These are phyloP conservation scores for Aselliscus stoliczkanus DNA, from an alignment of 2,797 vertebrate genomes.

Conservation along the genomic window DNA sequence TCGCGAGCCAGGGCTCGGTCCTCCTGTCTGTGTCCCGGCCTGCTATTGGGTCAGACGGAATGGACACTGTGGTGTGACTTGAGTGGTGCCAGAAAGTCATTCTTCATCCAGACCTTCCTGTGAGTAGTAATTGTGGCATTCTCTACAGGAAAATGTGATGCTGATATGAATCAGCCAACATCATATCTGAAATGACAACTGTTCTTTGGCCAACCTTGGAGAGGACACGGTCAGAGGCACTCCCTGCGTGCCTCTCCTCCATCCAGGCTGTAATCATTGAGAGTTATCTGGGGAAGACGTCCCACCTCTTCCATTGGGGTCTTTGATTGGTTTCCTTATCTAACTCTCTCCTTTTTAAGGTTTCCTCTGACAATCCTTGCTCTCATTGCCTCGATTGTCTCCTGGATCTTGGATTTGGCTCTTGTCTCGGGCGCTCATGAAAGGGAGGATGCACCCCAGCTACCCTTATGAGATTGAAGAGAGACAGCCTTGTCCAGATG, in stretches of 20 bases:
- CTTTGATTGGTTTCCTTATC: neutral
- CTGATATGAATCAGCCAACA: neutral
- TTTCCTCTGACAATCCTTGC: neutral
- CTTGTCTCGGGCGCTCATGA: neutral
- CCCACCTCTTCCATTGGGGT: neutral
- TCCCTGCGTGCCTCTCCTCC: neutral
- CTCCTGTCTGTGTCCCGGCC: neutral
- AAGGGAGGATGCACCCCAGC: rapidly evolving
- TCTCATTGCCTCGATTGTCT: neutral
- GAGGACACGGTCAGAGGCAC: neutral
- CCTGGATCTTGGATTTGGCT: neutral
- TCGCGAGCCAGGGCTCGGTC: rapidly evolving
- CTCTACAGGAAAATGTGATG: neutral
- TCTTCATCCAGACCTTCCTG: neutral
- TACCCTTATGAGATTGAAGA: neutral
- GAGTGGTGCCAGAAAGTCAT: neutral
- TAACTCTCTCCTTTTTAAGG: neutral
- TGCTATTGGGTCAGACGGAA: neutral
- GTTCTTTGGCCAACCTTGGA: neutral
- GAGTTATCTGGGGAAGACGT: neutral
- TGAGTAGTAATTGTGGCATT: neutral
- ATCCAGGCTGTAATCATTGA: no score
- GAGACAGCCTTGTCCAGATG: neutral
- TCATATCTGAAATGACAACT: neutral
- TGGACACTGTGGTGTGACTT: neutral